phyloP scores from a whole-genome alignment of 2,888 invertebrate species.

The Aspidiotus destructor region DNA sequence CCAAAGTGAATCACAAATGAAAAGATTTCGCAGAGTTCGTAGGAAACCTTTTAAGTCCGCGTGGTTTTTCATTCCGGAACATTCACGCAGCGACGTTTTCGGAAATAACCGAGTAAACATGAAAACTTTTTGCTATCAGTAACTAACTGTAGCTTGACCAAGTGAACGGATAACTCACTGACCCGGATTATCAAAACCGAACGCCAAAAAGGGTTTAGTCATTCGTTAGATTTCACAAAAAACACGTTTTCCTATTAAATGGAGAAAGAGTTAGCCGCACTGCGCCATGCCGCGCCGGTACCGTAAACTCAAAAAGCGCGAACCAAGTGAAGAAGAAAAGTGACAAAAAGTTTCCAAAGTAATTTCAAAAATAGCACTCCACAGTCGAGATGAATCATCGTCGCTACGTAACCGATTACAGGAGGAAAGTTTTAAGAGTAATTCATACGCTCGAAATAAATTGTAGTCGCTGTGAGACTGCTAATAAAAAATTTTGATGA shows the following conservation, averaged over 20 bases:
- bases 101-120: too few relatives aligned
- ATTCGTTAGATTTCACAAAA: neutral
- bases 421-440: too few relatives aligned
- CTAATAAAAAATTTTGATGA: too few relatives aligned
- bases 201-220: slow-evolving; percentile 1
- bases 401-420: neutral
- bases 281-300: neutral
- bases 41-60: too few relatives aligned
- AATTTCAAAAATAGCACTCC: neutral
- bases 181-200: slow-evolving; percentile 4
- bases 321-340: neutral
- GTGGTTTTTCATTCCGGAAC: too few relatives aligned
- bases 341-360: neutral
- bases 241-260: slow-evolving; percentile 4
- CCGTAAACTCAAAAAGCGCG: neutral
- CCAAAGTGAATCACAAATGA: too few relatives aligned
- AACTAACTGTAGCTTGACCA: too few relatives aligned
- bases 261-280: neutral
- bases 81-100: too few relatives aligned
- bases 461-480: too few relatives aligned
- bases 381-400: slow-evolving; percentile 3
- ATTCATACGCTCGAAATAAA: too few relatives aligned
- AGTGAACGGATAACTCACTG: neutral
- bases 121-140: too few relatives aligned
- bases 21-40: too few relatives aligned